These are phyloP conservation scores for Anas flavirostris DNA, from an alignment of 2,797 vertebrate species.

Conservation along the genomic window DNA sequence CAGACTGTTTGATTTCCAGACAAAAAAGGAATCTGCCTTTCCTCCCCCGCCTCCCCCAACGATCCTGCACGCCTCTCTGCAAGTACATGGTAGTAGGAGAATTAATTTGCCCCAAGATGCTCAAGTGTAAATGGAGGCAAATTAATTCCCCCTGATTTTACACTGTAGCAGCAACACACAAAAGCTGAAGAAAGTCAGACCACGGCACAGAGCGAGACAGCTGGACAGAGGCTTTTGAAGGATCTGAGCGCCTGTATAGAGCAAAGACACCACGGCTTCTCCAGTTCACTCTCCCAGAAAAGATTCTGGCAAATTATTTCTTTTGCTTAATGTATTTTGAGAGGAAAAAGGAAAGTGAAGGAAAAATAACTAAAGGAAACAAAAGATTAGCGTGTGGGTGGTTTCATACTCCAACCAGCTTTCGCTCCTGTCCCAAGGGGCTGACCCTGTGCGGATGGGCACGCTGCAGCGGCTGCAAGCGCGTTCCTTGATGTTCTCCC, in stretches of 20 bases:
- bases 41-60: background rate
- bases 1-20: slow-evolving; percentile 39
- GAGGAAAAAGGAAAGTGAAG: slow-evolving; percentile 19
- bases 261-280: slow-evolving; percentile 20
- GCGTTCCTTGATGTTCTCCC: slow-evolving; percentile 25
- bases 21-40: background rate
- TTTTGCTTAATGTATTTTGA: background rate
- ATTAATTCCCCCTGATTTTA: slow-evolving; percentile 48
- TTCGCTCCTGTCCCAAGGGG: background rate
- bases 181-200: slow-evolving; percentile 59
- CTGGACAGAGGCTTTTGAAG: slow-evolving; percentile 59
- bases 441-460: background rate
- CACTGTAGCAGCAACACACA: slow-evolving; percentile 29
- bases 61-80: background rate
- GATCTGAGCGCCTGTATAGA: background rate
- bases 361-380: background rate
- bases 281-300: slow-evolving; percentile 54
- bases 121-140: slow-evolving; percentile 34
- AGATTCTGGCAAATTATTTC: slow-evolving; percentile 39
- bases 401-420: slow-evolving; percentile 9
- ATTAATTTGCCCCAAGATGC: slow-evolving; percentile 52
- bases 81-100: background rate
- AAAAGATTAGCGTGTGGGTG: slow-evolving; percentile 13
- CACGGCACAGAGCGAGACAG: background rate
- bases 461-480: background rate